Base-by-base conservation (phyloP, 2,797 vertebrate genomes). In the Gymnodraco acuticeps region DNA sequence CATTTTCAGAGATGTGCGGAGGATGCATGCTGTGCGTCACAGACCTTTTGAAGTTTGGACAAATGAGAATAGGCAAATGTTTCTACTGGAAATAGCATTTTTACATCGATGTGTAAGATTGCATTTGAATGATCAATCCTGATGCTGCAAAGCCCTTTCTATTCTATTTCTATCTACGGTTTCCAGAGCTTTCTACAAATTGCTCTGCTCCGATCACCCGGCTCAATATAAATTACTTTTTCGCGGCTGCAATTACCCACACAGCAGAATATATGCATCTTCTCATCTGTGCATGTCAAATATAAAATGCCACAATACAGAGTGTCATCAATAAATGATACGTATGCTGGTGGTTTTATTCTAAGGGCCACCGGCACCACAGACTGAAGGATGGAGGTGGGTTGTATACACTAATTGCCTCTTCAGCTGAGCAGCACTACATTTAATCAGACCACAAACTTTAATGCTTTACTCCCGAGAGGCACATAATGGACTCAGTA, bases 401-500 rank as follows among this genome's bases (percentile, higher is more conserved):
- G 80, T 70, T 87, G 85, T 85, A 82, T 79, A 80, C 86, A 84
- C 90, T 94, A 94, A 95, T 93, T 92, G 92, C 87, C 89, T 92
- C 89, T 91, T 93, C 82, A 89, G 87, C 86, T 68, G 78, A 91
- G 82, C 85, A 75, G 81, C 86, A 88, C 85, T 92, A 88, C 92
- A 94, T 94, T 91, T 92, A 93, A 93, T 94, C 89, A 93, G 91
- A 91, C 90, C 88, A 90, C 92, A 93, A 90, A 93, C 90, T 92
- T 91, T 90, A 92, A 86, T 90, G 88, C 80, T 72, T 67, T 75
- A 73, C 67, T 92, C 91, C 90, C 90, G 75, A 38, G 89, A 81
- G 87, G 81, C 88, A 79, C 70, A 79, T 92, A 94, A 94, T 93
- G 92, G 89, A 93, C 84, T 90, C 89, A 19, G 88, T 93, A 93